A percentile compares a stretch with the other conserved stretches of the same genome.
phyloP scores from a whole-genome alignment of 2,113 vertebrate genomes.

The Cettia cetti region DNA sequence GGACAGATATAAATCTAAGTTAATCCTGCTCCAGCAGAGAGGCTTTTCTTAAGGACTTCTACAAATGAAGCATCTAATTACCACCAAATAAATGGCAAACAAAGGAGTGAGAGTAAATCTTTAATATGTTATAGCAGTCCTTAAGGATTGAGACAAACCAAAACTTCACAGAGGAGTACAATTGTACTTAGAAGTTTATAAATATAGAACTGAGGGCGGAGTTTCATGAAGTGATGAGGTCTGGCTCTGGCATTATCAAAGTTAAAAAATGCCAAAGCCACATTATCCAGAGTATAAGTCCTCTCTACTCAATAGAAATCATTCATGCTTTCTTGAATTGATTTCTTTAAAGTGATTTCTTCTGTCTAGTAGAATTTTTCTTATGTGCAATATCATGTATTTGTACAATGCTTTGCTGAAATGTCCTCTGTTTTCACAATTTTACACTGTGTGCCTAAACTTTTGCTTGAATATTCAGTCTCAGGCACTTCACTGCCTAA shows the following conservation, averaged over 20 bases:
- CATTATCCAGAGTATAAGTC: not conserved
- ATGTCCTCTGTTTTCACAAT: not conserved
- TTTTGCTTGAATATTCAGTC: not conserved
- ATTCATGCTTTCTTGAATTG: not conserved
- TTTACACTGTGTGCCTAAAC: not conserved
- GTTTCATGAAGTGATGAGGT: not conserved
- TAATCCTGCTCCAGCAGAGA: constrained; percentile 28
- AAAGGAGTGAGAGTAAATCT: not conserved
- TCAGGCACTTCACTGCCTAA: not conserved
- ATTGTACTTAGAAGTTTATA: not conserved
- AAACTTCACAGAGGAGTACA: not conserved
- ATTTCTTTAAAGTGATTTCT: not conserved
- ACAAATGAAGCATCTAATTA: constrained; percentile 59
- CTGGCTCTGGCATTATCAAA: not conserved
- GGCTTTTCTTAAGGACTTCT: constrained; percentile 45
- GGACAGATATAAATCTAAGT: constrained; percentile 42
- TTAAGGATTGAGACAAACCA: not conserved
- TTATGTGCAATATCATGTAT: not conserved
- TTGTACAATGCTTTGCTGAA: not conserved
- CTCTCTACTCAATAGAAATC: not conserved
- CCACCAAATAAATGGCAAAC: constrained; percentile 28
- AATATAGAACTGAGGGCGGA: not conserved
- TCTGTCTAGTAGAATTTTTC: not conserved
- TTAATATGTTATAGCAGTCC: not conserved
- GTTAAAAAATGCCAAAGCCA: not conserved